Conservation (phyloP, 2,113 vertebrate species). For the Syrrhaptes paradoxus region DNA sequence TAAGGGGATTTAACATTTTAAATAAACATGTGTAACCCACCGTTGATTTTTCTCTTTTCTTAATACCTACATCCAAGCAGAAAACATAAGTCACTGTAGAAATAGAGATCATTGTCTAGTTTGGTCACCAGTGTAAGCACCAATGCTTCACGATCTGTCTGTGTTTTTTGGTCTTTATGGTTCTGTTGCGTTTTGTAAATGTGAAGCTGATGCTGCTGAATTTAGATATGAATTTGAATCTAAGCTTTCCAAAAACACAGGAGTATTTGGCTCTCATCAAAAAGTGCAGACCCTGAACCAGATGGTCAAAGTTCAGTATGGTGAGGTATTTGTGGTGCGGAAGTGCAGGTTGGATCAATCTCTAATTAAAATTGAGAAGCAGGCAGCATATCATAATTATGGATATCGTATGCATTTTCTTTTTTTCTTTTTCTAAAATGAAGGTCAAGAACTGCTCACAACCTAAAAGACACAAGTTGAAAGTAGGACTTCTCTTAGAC, state of each 20-base stretch:
- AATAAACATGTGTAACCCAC: background rate
- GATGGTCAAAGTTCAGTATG: background rate
- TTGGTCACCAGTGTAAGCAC: background rate
- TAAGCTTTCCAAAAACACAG: background rate
- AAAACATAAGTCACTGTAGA: background rate
- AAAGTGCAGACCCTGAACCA: background rate
- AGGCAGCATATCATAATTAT: background rate
- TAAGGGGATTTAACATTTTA: background rate
- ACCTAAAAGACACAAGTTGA: background rate
- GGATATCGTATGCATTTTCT: background rate
- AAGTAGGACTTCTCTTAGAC: background rate
- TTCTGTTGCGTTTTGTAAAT: slow-evolving; percentile 15
- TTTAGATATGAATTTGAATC: slow-evolving; percentile 18
- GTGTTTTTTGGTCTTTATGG: slow-evolving; percentile 20
- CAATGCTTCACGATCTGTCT: background rate
- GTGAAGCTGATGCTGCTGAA: background rate
- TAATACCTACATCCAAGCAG: background rate
- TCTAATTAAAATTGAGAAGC: background rate
- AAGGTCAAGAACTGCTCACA: background rate
- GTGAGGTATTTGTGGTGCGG: background rate
- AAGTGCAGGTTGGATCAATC: background rate
- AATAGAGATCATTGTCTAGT: background rate
- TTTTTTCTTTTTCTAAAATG: background rate
- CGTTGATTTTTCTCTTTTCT: background rate
- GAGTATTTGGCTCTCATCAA: background rate